A percentile compares a stretch with the other conserved stretches of the same genome.
Evolutionary conservation across 2,888 invertebrate species (phyloP).

Genomic region (Drosophila longiperda): DNA sequence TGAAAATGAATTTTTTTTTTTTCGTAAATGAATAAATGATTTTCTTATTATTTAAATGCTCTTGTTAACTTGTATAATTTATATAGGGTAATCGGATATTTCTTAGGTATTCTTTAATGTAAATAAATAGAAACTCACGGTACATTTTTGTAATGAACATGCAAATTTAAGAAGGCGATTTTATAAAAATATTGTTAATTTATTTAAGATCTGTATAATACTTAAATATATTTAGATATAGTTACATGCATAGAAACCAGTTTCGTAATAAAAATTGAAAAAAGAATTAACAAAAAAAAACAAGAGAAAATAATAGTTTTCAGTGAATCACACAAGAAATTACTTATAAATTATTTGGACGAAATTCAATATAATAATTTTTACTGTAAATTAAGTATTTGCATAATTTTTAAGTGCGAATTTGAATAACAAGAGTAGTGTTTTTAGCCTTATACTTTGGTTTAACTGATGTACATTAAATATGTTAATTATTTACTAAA

Average conservation of each 20-base stretch:
- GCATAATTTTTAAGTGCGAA: conserved; percentile 70
- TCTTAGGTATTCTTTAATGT: conserved; percentile 24
- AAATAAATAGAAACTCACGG: conserved; percentile 24
- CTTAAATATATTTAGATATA: conserved; percentile 36
- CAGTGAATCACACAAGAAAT: conserved; percentile 51
- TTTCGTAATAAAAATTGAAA: conserved; percentile 37
- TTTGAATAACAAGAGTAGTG: conserved; percentile 66
- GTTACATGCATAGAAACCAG: conserved; percentile 18
- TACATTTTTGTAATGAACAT: conserved; percentile 30
- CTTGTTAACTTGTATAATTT: conserved; percentile 25
- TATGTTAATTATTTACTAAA: conserved; percentile 77
- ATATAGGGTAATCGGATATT: conserved; percentile 13
- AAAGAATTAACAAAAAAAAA: conserved; percentile 22
- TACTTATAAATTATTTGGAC: conserved; percentile 67
- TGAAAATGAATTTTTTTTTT: neutral
- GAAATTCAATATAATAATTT: conserved; percentile 62
- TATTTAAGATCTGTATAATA: conserved; percentile 51
- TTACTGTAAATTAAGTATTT: conserved; percentile 56
- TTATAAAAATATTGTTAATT: conserved; percentile 59
- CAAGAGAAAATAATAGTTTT: conserved; percentile 21
- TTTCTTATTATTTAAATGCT: conserved; percentile 20
- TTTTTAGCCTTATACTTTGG: conserved; percentile 68
- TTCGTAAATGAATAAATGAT: conserved; percentile 1
- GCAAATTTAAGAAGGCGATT: conserved; percentile 57
- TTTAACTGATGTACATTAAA: conserved; percentile 77